Evolutionary conservation across 2,888 invertebrate genomes (phyloP).

Genomic region (Parnassius orleans): DNA sequence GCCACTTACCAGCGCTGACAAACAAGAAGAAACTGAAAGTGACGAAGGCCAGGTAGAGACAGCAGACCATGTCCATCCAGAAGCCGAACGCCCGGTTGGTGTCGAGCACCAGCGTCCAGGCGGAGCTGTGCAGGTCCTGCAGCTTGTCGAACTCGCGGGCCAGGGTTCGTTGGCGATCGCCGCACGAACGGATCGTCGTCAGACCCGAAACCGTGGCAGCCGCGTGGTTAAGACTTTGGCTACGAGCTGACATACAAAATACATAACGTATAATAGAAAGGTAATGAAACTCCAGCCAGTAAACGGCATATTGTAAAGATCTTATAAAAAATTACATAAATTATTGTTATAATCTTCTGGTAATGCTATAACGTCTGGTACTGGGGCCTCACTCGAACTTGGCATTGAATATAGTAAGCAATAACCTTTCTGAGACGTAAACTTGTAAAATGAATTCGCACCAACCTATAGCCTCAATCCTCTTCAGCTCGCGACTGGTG

Average conservation of each 20-base stretch:
- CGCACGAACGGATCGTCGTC: slow-evolving; percentile 89
- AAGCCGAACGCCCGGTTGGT: slow-evolving; percentile 77
- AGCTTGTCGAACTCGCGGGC: slow-evolving; percentile 86
- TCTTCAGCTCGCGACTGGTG: slow-evolving; percentile 88
- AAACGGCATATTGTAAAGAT: too few species aligned
- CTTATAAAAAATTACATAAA: too few species aligned
- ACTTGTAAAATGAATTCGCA: slow-evolving; percentile 22
- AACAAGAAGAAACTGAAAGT: slow-evolving; percentile 85
- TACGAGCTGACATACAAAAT: slow-evolving; percentile 81
- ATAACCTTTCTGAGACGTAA: too few species aligned
- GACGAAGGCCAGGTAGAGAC: slow-evolving; percentile 79
- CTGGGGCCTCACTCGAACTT: too few species aligned
- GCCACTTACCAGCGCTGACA: slow-evolving; percentile 47
- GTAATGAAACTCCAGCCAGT: too few species aligned
- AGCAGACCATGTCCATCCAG: slow-evolving; percentile 81
- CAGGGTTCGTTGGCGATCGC: slow-evolving; percentile 84
- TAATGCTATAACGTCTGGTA: too few species aligned
- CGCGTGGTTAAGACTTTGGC: slow-evolving; percentile 93
- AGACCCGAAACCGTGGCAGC: slow-evolving; percentile 91
- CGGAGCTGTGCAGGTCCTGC: slow-evolving; percentile 83
- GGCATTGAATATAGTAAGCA: too few species aligned
- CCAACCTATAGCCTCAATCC: slow-evolving; percentile 85
- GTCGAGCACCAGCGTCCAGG: slow-evolving; percentile 72
- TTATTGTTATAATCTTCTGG: too few species aligned
- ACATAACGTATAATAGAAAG: too few species aligned